Conservation (phyloP, 2,888 invertebrate genomes). For the Drosophila gaucha region DNA sequence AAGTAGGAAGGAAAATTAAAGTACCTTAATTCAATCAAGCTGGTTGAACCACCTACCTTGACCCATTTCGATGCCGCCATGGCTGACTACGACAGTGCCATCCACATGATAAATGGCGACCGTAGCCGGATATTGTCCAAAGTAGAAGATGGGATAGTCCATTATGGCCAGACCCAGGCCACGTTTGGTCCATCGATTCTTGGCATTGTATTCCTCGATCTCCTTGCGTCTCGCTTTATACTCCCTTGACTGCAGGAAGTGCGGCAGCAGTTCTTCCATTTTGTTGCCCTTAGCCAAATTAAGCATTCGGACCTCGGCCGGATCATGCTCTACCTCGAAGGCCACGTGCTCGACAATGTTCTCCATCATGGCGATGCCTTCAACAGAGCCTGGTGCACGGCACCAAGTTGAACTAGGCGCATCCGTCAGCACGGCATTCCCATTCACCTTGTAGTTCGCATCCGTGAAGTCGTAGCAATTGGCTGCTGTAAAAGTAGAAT, state of each 20-base stretch:
- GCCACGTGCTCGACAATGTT: conserved; percentile 89
- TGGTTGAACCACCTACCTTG: too few species aligned
- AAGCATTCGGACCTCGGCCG: conserved; percentile 86
- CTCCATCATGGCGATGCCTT: conserved; percentile 88
- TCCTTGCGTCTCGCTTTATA: conserved; percentile 86
- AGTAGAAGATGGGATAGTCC: conserved; percentile 87
- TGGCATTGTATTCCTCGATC: conserved; percentile 87
- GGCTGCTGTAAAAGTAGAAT: conserved; percentile 77
- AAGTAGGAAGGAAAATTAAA: background rate
- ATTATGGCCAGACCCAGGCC: conserved; percentile 90
- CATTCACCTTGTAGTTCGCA: conserved; percentile 88
- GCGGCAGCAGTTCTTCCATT: conserved; percentile 85
- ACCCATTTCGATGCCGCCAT: conserved; percentile 91
- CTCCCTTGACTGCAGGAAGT: conserved; percentile 86
- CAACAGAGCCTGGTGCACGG: conserved; percentile 87
- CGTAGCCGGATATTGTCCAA: conserved; percentile 86
- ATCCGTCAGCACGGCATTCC: conserved; percentile 88
- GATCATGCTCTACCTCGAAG: conserved; percentile 86
- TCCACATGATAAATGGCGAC: conserved; percentile 90
- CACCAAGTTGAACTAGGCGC: conserved; percentile 89
- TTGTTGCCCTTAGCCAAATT: conserved; percentile 85
- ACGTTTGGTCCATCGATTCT: conserved; percentile 92
- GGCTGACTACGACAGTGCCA: conserved; percentile 89
- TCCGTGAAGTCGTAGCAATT: conserved; percentile 88
- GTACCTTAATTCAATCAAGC: too few species aligned